Percentiles rank a stretch among this genome's conserved stretches.
Evolutionary conservation across 30 jellyfish, hydroid and myxozoan genomes (phyloP).

Genomic region (Turritopsis dohrnii): DNA sequence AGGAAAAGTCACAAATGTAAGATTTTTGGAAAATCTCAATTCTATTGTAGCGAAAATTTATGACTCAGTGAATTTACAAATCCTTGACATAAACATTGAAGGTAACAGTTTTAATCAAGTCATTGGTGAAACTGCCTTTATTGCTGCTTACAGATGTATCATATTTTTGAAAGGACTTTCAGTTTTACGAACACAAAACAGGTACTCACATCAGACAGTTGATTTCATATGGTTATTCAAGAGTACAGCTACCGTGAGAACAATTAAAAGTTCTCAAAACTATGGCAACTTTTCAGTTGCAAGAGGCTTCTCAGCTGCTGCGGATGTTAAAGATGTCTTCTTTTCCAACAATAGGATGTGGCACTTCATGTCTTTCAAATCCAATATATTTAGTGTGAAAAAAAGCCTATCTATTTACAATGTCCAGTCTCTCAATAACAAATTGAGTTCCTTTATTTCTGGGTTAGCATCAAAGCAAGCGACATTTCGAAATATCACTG

Average conservation of each 20-base stretch:
- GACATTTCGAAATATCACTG: background rate
- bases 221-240: background rate
- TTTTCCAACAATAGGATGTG: background rate
- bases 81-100: background rate
- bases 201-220: background rate
- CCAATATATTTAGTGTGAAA: background rate
- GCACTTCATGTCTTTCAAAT: background rate
- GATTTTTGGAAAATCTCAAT: background rate
- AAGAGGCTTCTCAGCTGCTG: background rate
- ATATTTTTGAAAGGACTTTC: background rate
- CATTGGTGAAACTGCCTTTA: background rate
- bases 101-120: background rate
- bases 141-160: background rate
- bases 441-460: background rate
- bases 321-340: background rate
- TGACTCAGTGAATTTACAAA: background rate
- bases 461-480: background rate
- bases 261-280: background rate
- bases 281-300: background rate
- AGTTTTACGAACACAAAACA: background rate
- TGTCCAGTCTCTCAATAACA: background rate
- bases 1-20: background rate
- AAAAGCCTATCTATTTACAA: background rate
- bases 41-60: background rate
- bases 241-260: background rate